Conservation (phyloP, 2,888 invertebrate genomes). For the Cacoxenus indagator region DNA sequence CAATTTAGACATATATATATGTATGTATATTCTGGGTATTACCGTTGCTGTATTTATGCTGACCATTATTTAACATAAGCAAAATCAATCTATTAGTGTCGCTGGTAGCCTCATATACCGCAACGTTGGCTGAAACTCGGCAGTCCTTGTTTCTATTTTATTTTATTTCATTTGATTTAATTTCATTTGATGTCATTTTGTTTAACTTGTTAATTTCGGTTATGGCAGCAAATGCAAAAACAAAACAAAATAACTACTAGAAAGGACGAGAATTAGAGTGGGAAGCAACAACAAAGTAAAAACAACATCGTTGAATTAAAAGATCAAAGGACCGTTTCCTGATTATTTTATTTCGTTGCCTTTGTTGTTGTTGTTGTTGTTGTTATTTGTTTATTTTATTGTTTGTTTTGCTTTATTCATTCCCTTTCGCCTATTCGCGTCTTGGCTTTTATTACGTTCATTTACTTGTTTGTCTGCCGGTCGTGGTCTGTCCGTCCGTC, state of each 20-base stretch:
- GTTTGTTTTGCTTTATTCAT: conserved; percentile 28
- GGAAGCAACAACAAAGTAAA: background rate
- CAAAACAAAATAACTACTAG: no score
- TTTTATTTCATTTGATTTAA: background rate
- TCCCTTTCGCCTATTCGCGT: conserved; percentile 3
- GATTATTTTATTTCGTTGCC: conserved; percentile 61
- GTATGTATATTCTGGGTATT: no score
- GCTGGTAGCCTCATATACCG: no score
- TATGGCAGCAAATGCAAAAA: conserved; percentile 44
- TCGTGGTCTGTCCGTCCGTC: no score
- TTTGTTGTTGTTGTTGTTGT: conserved; percentile 50
- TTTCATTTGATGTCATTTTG: conserved; percentile 40
- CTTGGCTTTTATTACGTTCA: conserved; percentile 43
- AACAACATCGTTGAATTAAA: conserved; percentile 32
- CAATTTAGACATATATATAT: no score
- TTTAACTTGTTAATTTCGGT: conserved; percentile 55
- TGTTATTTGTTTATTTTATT: conserved; percentile 30
- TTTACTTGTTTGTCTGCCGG: conserved; percentile 18
- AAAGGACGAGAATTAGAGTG: no score
- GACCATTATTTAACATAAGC: no score
- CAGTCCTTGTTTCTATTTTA: background rate
- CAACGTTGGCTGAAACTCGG: background rate
- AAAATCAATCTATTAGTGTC: no score
- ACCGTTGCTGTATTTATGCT: no score
- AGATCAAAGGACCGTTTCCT: conserved; percentile 62